phyloP scores from a whole-genome alignment of 64 coral and sea anemone genomes.

The Pachyseris speciosa region DNA sequence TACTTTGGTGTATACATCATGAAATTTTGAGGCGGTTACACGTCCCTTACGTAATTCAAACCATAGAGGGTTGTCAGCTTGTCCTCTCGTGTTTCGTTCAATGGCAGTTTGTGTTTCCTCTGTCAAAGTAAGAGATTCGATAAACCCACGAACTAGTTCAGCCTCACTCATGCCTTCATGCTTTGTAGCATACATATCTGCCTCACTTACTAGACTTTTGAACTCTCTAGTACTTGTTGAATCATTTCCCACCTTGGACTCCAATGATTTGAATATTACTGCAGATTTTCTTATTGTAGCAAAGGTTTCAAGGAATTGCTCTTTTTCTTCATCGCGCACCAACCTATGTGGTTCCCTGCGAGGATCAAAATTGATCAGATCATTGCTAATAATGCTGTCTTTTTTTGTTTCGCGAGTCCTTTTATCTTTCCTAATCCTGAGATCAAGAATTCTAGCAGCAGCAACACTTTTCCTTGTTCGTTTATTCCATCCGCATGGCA shows the following conservation, averaged over 20 bases:
- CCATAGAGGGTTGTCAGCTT: background rate
- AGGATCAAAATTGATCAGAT: slow-evolving; percentile 60
- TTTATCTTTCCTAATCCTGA: slow-evolving; percentile 21
- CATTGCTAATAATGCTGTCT: slow-evolving; percentile 23
- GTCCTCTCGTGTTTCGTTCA: slow-evolving; percentile 28
- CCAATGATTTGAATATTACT: slow-evolving; percentile 46
- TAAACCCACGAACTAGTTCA: slow-evolving; percentile 10
- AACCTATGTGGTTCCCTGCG: slow-evolving; percentile 12
- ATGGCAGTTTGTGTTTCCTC: background rate
- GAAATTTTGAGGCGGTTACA: slow-evolving; percentile 55
- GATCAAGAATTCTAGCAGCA: slow-evolving; percentile 42
- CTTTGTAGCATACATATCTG: background rate
- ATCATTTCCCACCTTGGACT: slow-evolving; percentile 25
- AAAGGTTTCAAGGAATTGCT: slow-evolving; percentile 20
- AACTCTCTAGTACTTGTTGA: slow-evolving; percentile 8
- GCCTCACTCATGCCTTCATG: slow-evolving; percentile 16
- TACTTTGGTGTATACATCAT: slow-evolving; percentile 64
- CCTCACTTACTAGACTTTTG: slow-evolving; percentile 2
- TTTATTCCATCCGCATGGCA: slow-evolving; percentile 57
- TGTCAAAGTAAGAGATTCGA: slow-evolving; percentile 28
- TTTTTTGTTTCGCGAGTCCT: slow-evolving; percentile 30
- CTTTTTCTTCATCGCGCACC: slow-evolving; percentile 33
- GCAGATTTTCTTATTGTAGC: background rate
- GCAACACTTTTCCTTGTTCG: slow-evolving; percentile 50
- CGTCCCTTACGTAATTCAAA: slow-evolving; percentile 44